Evolutionary conservation across 2,797 vertebrate genomes (phyloP), one percentile per base, ranked within the genome.

Genomic region (Sebastes vulpes): DNA sequence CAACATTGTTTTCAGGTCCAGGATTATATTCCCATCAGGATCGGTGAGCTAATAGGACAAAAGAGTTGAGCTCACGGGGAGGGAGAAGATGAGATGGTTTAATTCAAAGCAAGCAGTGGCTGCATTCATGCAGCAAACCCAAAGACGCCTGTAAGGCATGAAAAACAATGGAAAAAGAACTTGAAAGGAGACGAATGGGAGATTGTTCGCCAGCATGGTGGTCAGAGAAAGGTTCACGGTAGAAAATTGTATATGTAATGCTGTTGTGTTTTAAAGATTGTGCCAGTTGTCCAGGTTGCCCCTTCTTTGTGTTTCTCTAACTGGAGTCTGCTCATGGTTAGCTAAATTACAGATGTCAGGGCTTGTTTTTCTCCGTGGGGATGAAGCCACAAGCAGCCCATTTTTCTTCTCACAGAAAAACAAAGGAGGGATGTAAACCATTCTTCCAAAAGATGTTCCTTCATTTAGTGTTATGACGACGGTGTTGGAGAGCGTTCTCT

Each of bases 11-110:
- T 84, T 88, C 82, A 77, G 84, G 83, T 87, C 79, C 82, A 73
- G 71, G 64, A 86, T 92, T 87, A 84, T 88, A 92, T 90, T 90
- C 85, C 85, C 85, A 85, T 92, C 88, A 82, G 82, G 79, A 73
- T 64, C 16, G 2, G 65, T 79, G 86, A 87, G 84, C 82, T 90
- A 88, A 91, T 89, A 69, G 77, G 78, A 90, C 76, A 83, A 91
- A 89, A 76, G 80, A 86, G 84, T 63, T 10, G 72, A 71, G 79
- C 88, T 89, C 72, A 65, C 20, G 10, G 71, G 65, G 66, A 83
- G 77, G 23, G 69, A 89, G 72, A 85, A 80, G 80, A 91, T 81
- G 83, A 90, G 84, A 85, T 65, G 86, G 72, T 66, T 90, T 90
- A 78, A 88, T 89, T 88, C 70, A 82, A 88, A 92, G 89, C 83